Evolutionary conservation across 2,113 vertebrate species (phyloP), one percentile per base, ranked within the genome.

Genomic region (Mesocricetus auratus): DNA sequence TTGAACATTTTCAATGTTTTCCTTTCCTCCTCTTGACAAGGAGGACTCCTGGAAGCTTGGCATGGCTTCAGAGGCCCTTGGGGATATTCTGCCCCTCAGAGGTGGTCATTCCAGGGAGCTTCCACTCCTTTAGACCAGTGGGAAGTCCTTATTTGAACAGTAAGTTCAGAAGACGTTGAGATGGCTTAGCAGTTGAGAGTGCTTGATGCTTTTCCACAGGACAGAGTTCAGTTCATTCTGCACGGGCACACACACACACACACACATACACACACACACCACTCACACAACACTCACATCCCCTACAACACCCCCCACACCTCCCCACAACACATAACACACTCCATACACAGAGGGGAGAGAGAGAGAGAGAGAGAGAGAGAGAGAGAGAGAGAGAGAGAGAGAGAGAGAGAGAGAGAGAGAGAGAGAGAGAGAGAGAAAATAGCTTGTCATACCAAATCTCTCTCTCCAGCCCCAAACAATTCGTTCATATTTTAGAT

Each of bases 1-100:
- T 68, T 26, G 47, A 17, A 33, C 60, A n/a, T 64, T 94, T 90
- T 81, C 69, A 90, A 39, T 91, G 36, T 78, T 90, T 83, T 58
- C 1, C 1, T 66, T 77, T 87, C 29, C n/a, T 60, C 19, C 6
- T 79, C 53, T 71, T 60, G 36, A 69, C 33, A 58, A 26, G 0
- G 33, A 12, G 7, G 68, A 39, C 47, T 24, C 0, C 7, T 33
- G 33, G 64, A 53, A 39, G 50, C 79, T 47, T 17, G 8, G 13
- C 13, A 36, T 36, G 26, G 33, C 39, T 53, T 79, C 29, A n/a
- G 45, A 39, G 26, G 58, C 31, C 47, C 31, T 1, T 0, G 39
- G 56, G 36, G 47, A 56, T 50, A 5, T 13, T 36, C 78, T 62
- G 19, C 4, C 6, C 4, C 10, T 79, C 31, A 73, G 42, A 85